Percentiles rank a stretch among this genome's conserved stretches.
Evolutionary conservation across 1,140 invertebrate species (phyloP).

Genomic region (Hypothenemus hampei): DNA sequence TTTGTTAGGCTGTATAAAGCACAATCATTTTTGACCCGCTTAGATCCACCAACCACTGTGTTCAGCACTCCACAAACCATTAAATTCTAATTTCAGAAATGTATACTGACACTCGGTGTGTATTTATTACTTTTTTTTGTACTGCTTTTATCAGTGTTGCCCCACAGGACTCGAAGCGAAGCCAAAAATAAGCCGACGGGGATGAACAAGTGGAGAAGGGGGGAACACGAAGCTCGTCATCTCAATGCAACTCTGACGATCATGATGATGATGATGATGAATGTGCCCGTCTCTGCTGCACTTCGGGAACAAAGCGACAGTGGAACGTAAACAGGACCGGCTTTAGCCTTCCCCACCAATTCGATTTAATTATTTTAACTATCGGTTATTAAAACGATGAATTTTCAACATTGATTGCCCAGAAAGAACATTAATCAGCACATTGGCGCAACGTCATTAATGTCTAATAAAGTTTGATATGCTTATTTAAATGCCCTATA

Average conservation of each 20-base stretch:
- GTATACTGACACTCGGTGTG: no score
- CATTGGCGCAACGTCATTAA: slow-evolving; percentile 16
- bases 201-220: not conserved
- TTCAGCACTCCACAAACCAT: no score
- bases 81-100: no score
- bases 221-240: slow-evolving; percentile 9
- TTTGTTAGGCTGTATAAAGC: no score
- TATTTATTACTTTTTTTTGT: no score
- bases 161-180: no score
- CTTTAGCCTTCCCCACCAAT: not conserved
- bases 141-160: no score
- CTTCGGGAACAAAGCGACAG: slow-evolving; percentile 14
- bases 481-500: slow-evolving; percentile 20
- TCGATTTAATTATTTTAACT: slow-evolving; percentile 1
- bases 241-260: slow-evolving; percentile 25
- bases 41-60: no score
- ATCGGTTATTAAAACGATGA: slow-evolving; percentile 4
- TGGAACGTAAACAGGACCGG: slow-evolving; percentile 11
- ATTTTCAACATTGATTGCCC: not conserved
- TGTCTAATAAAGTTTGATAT: slow-evolving; percentile 25
- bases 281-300: slow-evolving; percentile 26
- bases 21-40: no score
- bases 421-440: slow-evolving; percentile 16
- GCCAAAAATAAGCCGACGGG: no score
- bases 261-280: slow-evolving; percentile 30